These are phyloP conservation scores for Punctoribates punctum DNA, from an alignment of 2,888 invertebrate genomes.

Conservation along the genomic window DNA sequence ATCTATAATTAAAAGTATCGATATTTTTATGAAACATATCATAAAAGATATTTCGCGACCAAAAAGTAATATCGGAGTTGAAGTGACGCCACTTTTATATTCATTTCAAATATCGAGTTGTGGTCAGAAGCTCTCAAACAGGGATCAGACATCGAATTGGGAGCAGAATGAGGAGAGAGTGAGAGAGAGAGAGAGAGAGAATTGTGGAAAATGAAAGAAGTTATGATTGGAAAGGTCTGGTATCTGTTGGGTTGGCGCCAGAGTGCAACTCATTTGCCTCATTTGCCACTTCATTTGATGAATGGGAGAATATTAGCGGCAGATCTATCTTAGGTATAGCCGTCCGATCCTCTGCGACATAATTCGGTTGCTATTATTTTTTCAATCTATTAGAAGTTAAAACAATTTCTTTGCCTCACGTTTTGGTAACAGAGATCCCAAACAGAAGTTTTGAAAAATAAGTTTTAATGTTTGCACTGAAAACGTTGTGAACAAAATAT, in stretches of 20 bases:
- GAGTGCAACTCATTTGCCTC: slow-evolving; percentile 18
- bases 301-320: slow-evolving; percentile 16
- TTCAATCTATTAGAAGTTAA: no score
- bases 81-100: slow-evolving; percentile 4
- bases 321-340: not conserved
- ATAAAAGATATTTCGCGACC: not conserved
- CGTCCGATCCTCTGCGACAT: slow-evolving; percentile 16
- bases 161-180: no score
- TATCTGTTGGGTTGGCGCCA: slow-evolving; percentile 15
- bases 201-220: not conserved
- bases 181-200: not conserved
- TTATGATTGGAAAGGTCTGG: slow-evolving; percentile 3
- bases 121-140: no score
- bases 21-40: no score
- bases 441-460: no score
- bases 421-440: no score
- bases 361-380: not conserved
- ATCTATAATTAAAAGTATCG: no score
- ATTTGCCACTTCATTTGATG: slow-evolving; percentile 32
- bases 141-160: not conserved
- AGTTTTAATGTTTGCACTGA: no score
- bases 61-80: no score
- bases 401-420: no score
- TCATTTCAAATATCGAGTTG: no score
- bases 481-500: no score